Conservation (phyloP, 2,113 vertebrate species). For the Oxyura jamaicensis region DNA sequence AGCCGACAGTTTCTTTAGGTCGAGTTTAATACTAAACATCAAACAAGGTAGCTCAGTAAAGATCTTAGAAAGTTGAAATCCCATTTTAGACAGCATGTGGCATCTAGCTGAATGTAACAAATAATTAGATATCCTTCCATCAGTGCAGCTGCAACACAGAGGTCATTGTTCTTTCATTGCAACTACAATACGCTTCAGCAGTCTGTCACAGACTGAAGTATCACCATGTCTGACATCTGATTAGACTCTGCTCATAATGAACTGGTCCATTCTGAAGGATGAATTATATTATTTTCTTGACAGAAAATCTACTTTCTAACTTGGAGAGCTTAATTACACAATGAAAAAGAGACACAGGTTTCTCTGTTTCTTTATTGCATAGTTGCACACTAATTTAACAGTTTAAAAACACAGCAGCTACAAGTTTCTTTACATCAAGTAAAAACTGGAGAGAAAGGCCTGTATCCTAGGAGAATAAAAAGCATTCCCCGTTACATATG, state of each 20-base stretch:
- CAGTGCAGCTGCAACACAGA: neutral
- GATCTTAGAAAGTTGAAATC: neutral
- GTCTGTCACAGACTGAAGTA: constrained; percentile 9
- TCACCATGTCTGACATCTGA: constrained; percentile 30
- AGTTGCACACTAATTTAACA: neutral
- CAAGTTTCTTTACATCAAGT: neutral
- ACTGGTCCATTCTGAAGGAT: neutral
- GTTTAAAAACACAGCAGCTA: constrained; percentile 41
- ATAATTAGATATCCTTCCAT: neutral
- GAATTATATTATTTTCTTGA: neutral
- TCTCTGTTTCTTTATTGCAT: constrained; percentile 46
- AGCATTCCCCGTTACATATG: neutral
- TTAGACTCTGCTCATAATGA: constrained; percentile 3
- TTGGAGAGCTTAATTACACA: constrained; percentile 1
- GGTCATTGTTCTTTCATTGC: constrained; percentile 48
- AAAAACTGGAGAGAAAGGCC: neutral
- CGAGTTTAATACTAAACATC: neutral
- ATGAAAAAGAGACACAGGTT: neutral
- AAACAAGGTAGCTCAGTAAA: neutral
- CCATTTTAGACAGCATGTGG: neutral
- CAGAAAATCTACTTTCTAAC: neutral
- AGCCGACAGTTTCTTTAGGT: neutral
- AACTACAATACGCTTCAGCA: neutral
- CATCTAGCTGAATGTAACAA: neutral
- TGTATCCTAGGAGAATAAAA: neutral